Evolutionary conservation across 2,888 invertebrate genomes (phyloP).

Genomic region (Chromoteleia sp.): DNA sequence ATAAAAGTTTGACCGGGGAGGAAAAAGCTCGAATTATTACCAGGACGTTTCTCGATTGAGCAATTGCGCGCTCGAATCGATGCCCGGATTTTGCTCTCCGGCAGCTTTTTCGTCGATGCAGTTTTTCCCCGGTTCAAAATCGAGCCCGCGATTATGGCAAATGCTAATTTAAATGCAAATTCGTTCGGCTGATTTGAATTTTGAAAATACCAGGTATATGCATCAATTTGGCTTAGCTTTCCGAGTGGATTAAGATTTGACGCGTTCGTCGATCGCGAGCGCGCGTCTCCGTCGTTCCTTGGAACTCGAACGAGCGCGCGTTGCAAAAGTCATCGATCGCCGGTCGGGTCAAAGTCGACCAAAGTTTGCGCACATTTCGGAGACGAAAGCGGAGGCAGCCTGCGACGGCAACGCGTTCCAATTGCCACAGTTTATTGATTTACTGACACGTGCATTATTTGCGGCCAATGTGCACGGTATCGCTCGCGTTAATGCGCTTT

Average conservation of each 20-base stretch:
- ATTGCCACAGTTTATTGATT: conserved; percentile 59
- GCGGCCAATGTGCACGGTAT: conserved; percentile 10
- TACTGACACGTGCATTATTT: conserved; percentile 39
- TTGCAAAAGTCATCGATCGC: conserved; percentile 58
- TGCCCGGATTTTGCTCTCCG: too few relatives aligned
- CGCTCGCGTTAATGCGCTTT: neutral
- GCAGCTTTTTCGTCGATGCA: too few relatives aligned
- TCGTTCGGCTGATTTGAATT: conserved; percentile 16
- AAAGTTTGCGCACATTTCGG: conserved; percentile 60
- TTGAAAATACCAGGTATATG: conserved; percentile 16
- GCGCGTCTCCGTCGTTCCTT: neutral
- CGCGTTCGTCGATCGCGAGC: neutral
- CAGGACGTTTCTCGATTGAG: too few relatives aligned
- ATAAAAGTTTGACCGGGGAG: too few relatives aligned
- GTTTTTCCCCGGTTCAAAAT: neutral
- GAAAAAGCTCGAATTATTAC: too few relatives aligned
- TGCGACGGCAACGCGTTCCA: conserved; percentile 41
- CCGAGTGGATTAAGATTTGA: conserved; percentile 27
- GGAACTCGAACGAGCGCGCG: conserved; percentile 11
- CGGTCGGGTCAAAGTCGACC: conserved; percentile 53
- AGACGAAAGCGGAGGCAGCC: conserved; percentile 35
- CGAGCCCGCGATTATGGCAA: conserved; percentile 2
- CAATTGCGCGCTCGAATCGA: too few relatives aligned
- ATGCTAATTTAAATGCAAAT: conserved; percentile 42
- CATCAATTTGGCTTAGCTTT: conserved; percentile 25